Conservation (phyloP, 2,797 vertebrate genomes). For the Clarias fuscus region DNA sequence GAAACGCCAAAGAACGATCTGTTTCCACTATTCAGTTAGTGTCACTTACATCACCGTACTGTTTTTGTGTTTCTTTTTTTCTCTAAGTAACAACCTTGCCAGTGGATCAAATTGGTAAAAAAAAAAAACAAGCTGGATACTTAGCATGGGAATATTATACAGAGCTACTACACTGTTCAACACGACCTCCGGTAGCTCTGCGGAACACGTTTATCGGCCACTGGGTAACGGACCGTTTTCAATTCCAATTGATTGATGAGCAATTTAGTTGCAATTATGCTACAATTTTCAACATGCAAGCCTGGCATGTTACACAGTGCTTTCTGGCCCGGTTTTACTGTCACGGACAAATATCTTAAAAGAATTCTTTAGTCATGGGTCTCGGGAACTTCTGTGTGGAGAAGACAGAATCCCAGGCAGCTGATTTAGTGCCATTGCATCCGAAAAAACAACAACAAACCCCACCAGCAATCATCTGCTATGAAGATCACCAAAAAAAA, state of each 20-base stretch:
- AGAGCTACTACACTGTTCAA: not conserved
- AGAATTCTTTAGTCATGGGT: not conserved
- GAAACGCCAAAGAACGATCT: not conserved
- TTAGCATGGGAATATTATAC: not conserved
- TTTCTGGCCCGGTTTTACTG: not conserved
- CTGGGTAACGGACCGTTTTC: not conserved
- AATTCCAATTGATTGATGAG: not conserved
- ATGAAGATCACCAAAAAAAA: not conserved
- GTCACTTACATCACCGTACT: not conserved
- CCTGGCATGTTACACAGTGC: not conserved
- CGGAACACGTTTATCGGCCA: not conserved
- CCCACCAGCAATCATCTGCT: not conserved
- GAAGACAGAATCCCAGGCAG: not conserved
- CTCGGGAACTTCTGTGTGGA: too few species aligned
- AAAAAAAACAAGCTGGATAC: not conserved
- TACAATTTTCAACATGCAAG: not conserved
- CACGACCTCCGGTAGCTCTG: not conserved
- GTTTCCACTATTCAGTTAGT: not conserved
- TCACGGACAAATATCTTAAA: not conserved
- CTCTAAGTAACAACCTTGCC: not conserved
- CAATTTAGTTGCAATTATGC: not conserved
- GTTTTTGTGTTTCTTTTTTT: not conserved
- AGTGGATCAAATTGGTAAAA: not conserved
- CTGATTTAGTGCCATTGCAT: not conserved
- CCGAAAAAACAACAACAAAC: not conserved